A percentile compares a stretch with the other conserved stretches of the same genome.
phyloP scores from a whole-genome alignment of 2,113 vertebrate genomes.

The Grus americana region DNA sequence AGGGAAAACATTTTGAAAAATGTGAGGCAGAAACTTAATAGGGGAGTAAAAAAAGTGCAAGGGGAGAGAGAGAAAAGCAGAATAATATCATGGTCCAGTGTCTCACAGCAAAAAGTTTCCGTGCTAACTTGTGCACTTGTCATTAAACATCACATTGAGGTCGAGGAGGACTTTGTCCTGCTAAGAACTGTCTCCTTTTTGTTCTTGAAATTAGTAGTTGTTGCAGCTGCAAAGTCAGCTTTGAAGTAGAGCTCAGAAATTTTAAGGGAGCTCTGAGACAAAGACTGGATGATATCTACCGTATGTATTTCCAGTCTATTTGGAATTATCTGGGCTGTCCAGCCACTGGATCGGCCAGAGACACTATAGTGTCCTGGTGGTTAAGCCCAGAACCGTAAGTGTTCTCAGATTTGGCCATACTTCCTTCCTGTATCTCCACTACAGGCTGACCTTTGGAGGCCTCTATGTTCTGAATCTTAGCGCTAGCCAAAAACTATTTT shows the following conservation, averaged over 20 bases:
- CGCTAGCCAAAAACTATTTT: background rate
- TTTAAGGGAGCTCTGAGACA: background rate
- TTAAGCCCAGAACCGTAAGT: background rate
- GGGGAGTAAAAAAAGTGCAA: background rate
- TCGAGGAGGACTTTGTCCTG: background rate
- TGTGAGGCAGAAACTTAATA: accelerated
- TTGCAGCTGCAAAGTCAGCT: background rate
- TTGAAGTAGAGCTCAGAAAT: background rate
- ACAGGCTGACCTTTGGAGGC: background rate
- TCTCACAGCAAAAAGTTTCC: background rate
- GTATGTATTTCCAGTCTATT: background rate
- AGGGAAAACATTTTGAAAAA: background rate
- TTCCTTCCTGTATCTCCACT: background rate
- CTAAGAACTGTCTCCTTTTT: background rate
- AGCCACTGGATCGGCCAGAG: background rate
- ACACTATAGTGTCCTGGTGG: accelerated
- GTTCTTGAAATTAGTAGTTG: background rate
- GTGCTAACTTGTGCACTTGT: background rate
- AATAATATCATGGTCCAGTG: background rate
- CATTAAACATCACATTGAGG: background rate
- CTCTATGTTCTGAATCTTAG: background rate
- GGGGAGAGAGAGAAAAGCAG: background rate
- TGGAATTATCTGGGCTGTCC: background rate
- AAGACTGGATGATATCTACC: background rate
- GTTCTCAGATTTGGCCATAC: background rate